Conservation (phyloP, 2,888 invertebrate genomes). For the Asteroscopus sphinx region DNA sequence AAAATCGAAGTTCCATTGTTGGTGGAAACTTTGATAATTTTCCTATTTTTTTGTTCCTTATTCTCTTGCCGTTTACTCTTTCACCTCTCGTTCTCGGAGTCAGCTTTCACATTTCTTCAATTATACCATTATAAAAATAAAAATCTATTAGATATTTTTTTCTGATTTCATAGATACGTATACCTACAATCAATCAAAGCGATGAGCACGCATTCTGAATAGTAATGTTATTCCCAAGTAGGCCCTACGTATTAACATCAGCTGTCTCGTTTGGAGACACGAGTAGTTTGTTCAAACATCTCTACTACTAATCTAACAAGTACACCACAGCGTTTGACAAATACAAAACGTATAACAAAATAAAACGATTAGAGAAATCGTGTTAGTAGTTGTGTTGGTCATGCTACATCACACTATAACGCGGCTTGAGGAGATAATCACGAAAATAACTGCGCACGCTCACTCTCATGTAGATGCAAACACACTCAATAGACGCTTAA, state of each 20-base stretch:
- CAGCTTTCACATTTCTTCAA: constrained; percentile 27
- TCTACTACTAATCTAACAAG: constrained; percentile 20
- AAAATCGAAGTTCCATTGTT: too few species aligned
- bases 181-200: constrained; percentile 41
- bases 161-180: constrained; percentile 21
- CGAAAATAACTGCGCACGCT: constrained; percentile 77
- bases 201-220: constrained; percentile 30
- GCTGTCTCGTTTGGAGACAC: constrained; percentile 9
- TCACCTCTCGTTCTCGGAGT: constrained; percentile 9
- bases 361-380: constrained; percentile 74
- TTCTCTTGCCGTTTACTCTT: neutral
- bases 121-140: constrained; percentile 8
- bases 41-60: neutral
- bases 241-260: constrained; percentile 8
- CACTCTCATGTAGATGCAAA: constrained; percentile 71
- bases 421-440: constrained; percentile 80
- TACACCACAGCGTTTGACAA: constrained; percentile 35
- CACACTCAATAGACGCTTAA: constrained; percentile 85
- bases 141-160: constrained; percentile 5
- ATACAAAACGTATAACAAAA: constrained; percentile 58
- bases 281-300: constrained; percentile 23
- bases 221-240: constrained; percentile 20
- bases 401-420: constrained; percentile 66
- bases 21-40: neutral
- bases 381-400: constrained; percentile 72